Base-by-base conservation (phyloP, 2,797 vertebrate species). In the Sebastes steindachneri region DNA sequence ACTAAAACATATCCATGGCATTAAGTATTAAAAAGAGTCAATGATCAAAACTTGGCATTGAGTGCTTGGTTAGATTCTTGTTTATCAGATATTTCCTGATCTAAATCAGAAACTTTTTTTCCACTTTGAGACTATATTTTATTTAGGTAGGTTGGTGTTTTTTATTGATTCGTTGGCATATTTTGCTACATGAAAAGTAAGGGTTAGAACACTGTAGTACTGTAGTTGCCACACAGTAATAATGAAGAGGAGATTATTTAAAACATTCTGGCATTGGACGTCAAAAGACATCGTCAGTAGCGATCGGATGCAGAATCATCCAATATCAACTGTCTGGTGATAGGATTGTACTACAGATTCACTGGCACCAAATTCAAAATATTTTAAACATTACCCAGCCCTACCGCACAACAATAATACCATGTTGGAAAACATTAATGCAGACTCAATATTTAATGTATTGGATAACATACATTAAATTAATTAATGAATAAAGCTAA, bases 391-490 rank as follows among this genome's bases (percentile, higher is more conserved):
- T 17, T 45, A 17, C 41, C 41, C 41, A 45, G 41, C 3, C 19
- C 2, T 7, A 33, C 21, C 29, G 7, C 51, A 55, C 12, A 19
- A 55, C 31, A 55, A 15, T 10, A 28, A n/a, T 29, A n/a, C 45
- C 2, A 48, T 11, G 12, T 28, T 48, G 4, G 4, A 9, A 45
- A 35, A 37, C 19, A 29, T 29, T 0, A 31, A 29, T 67, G 65
- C 35, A 33, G 8, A 2, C 51, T 28, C 0, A 14, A 55, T 25
- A 57, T 19, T 10, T 55, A 69, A 0, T 37, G 31, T 15, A 41
- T 29, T 17, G 0, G 0, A 19, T 19, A 0, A 51, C 28, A 5
- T 7, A 19, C 17, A 0, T 37, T 25, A 41, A 37, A n/a, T 41
- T 8, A 58, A 63, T 63, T 2, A 15, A 35, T 63, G 12, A 37